A percentile compares a stretch with the other conserved stretches of the same genome.
Conservation (phyloP, 2,797 vertebrate species). For the Champsocephalus esox region DNA sequence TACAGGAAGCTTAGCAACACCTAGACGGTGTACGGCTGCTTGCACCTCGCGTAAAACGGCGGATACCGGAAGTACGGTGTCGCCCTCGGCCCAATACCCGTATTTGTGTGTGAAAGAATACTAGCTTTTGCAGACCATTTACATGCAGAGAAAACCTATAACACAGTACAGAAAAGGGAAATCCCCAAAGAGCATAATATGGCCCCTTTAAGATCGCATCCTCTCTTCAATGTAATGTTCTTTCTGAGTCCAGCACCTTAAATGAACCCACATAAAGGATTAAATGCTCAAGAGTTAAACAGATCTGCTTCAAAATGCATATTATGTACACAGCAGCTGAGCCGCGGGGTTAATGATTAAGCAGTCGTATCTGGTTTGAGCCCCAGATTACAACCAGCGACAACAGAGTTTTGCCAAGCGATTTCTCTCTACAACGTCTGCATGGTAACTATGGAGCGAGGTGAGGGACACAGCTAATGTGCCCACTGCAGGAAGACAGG, state of each 20-base stretch:
- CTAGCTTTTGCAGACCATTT: background rate
- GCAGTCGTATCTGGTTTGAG: background rate
- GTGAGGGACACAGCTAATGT: background rate
- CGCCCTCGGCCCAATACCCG: too few species aligned
- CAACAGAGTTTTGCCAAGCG: background rate
- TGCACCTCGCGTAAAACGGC: too few species aligned
- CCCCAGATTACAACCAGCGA: background rate
- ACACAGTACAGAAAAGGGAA: too few species aligned
- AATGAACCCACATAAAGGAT: conserved; percentile 33
- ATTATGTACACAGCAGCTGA: conserved; percentile 5
- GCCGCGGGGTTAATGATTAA: background rate
- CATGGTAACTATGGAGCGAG: background rate
- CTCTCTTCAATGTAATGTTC: background rate
- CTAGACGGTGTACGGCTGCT: too few species aligned
- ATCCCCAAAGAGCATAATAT: too few species aligned
- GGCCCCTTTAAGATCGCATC: background rate
- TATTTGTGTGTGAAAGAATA: too few species aligned
- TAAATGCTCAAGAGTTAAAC: conserved; percentile 32
- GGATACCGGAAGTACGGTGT: too few species aligned
- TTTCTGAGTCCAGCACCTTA: background rate
- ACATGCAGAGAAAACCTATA: background rate
- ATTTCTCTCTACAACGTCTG: background rate
- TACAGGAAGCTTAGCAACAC: too few species aligned
- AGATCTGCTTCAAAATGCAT: conserved; percentile 15
- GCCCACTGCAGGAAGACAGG: background rate